Evolutionary conservation across 2,797 vertebrate species (phyloP), one percentile per base, ranked within the genome.

Genomic region (Bovichtus diacanthus): DNA sequence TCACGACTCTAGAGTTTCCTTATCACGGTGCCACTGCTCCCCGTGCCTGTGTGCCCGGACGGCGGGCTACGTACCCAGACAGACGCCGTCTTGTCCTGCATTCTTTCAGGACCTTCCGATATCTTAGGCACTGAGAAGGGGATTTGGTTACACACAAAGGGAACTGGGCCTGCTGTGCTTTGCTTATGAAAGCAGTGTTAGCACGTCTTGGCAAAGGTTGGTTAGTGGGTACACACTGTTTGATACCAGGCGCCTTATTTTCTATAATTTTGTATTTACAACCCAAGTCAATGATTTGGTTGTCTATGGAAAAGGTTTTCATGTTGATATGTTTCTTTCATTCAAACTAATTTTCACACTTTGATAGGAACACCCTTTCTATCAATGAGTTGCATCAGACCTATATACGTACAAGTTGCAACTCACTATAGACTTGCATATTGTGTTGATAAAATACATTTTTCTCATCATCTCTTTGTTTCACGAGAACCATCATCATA

Each of bases 71-170:
- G 70, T 85, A 86, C 88, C 73, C 87, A 95, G 94, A 95, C 94
- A 91, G 94, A 95, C 90, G 93, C 81, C 91, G 89, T 92, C 89
- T 91, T 93, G 93, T 95, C 92, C 91, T 87, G 90, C 90, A 94
- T 94, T 95, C 93, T 90, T 93, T 84, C 84, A 88, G 83, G 90
- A 93, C 91, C 90, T 90, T 86, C 72, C 56, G 72, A 92, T 90
- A 92, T 90, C 83, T 90, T 68, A 80, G 78, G 85, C 80, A 76
- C 76, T 60, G 78, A 79, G 81, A 80, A 23, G 47, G 50, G 72
- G 89, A 89, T 95, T 93, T 64, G 63, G 94, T 95, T 95, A 87
- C 91, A 77, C 72, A 86, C 84, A 86, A 84, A 82, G 72, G 82
- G 74, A 89, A 92, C 86, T 64, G 74, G 79, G 64, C 77, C 68